These are phyloP conservation scores for Chrysopa pallens DNA, from an alignment of 1,140 invertebrate species.

Conservation along the genomic window DNA sequence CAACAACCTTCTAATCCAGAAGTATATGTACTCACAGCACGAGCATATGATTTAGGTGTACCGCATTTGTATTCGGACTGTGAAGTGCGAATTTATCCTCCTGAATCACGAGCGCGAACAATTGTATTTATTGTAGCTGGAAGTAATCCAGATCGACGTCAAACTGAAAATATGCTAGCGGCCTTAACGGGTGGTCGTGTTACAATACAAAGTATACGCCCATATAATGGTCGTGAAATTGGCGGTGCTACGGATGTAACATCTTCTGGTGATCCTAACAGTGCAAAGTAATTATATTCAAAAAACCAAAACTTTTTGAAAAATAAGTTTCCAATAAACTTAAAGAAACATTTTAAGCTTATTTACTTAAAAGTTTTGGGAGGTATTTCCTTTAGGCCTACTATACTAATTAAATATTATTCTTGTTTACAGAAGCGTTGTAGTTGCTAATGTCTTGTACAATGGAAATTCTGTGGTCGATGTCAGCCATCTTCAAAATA, in stretches of 20 bases:
- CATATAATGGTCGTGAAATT: constrained; percentile 33
- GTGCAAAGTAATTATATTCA: constrained; percentile 16
- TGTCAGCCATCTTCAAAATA: constrained; percentile 43
- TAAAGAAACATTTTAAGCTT: too few relatives aligned
- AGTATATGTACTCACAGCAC: constrained; percentile 41
- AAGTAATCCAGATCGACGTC: constrained; percentile 44
- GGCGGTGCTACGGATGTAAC: constrained; percentile 26
- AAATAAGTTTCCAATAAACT: constrained; percentile 4
- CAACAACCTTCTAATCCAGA: constrained; percentile 23
- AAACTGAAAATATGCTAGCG: constrained; percentile 50
- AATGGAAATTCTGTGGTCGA: constrained; percentile 46
- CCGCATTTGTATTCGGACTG: constrained; percentile 48
- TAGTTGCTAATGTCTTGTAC: constrained; percentile 52
- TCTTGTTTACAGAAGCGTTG: constrained; percentile 41
- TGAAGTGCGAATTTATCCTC: constrained; percentile 44
- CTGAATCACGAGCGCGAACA: constrained; percentile 43
- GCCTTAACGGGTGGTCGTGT: constrained; percentile 59
- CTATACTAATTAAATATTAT: too few relatives aligned
- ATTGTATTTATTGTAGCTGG: constrained; percentile 64
- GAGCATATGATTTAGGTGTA: constrained; percentile 65
- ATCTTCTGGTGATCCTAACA: constrained; percentile 10
- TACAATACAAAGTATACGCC: constrained; percentile 50
- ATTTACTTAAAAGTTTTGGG: too few relatives aligned
- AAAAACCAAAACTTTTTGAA: constrained; percentile 1
- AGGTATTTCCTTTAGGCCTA: too few relatives aligned